Conservation (phyloP, 2,888 invertebrate genomes). For the Andrena dorsata region DNA sequence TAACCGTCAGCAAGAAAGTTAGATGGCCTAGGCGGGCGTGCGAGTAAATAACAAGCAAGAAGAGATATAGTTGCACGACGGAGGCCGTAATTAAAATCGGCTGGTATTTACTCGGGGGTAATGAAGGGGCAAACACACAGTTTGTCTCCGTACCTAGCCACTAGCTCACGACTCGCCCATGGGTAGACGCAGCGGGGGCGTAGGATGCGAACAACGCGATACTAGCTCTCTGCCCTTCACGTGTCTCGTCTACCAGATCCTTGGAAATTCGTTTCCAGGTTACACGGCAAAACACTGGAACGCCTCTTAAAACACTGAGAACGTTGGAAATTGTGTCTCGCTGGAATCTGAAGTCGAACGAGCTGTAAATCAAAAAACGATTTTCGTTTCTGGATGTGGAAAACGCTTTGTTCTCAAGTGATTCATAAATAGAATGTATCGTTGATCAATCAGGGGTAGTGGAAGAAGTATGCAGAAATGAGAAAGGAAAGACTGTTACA, state of each 20-base stretch:
- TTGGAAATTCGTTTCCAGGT: slow-evolving; percentile 29
- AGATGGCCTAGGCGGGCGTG: slow-evolving; percentile 75
- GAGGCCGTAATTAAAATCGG: slow-evolving; percentile 83
- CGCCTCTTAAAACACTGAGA: no score
- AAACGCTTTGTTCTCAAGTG: no score
- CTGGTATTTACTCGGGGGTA: slow-evolving; percentile 83
- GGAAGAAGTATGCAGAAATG: no score
- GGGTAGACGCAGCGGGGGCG: slow-evolving; percentile 1
- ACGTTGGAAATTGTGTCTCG: no score
- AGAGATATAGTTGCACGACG: slow-evolving; percentile 79
- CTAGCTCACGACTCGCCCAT: slow-evolving; percentile 45
- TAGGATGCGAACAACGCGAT: slow-evolving; percentile 8
- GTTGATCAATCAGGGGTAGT: no score
- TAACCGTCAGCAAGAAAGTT: slow-evolving; percentile 80
- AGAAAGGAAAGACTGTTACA: no score
- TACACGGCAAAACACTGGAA: slow-evolving; percentile 5
- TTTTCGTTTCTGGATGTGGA: no score
- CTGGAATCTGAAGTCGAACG: no score
- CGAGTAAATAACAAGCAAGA: slow-evolving; percentile 82
- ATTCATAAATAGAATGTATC: no score
- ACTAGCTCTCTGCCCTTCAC: slow-evolving; percentile 1
- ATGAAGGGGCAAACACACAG: slow-evolving; percentile 84
- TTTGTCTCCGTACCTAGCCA: slow-evolving; percentile 81
- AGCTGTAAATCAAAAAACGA: no score
- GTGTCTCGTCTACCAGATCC: slow-evolving; percentile 18